Percentiles rank a stretch among this genome's conserved stretches.
phyloP scores from a whole-genome alignment of 2,797 vertebrate genomes.

The Kryptolebias ocellatus region DNA sequence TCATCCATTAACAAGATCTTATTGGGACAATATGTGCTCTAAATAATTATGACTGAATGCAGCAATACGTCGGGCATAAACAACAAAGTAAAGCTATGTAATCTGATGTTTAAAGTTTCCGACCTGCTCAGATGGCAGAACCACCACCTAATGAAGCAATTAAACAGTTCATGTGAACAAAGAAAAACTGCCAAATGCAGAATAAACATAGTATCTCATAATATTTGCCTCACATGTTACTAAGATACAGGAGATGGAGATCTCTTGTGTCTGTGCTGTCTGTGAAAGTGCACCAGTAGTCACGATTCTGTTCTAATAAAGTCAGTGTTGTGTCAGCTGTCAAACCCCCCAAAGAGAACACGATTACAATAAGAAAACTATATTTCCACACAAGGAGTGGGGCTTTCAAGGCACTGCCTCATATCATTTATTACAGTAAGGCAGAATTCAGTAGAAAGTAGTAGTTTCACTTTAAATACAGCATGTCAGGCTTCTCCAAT shows the following conservation, averaged over 20 bases:
- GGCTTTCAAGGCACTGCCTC: constrained; percentile 7
- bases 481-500: neutral
- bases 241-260: constrained; percentile 2
- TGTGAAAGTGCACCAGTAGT: constrained; percentile 23
- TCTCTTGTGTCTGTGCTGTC: neutral
- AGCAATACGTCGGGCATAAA: neutral
- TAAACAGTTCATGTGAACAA: neutral
- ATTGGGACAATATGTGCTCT: too few species aligned
- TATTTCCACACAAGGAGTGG: constrained; percentile 11
- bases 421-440: neutral
- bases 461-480: neutral
- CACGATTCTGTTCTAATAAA: constrained; percentile 40
- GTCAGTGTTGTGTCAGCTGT: constrained; percentile 28
- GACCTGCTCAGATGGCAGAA: too few species aligned
- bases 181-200: neutral
- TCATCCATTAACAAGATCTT: too few species aligned
- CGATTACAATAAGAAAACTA: constrained; percentile 41
- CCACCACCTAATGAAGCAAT: constrained; percentile 1
- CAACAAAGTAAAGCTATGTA: neutral
- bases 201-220: neutral
- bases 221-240: neutral
- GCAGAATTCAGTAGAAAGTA: constrained; percentile 21
- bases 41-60: too few species aligned
- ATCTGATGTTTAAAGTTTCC: too few species aligned
- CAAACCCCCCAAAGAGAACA: constrained; percentile 44